phyloP scores from a whole-genome alignment of 2,888 invertebrate genomes.

The Drosophila rubida region DNA sequence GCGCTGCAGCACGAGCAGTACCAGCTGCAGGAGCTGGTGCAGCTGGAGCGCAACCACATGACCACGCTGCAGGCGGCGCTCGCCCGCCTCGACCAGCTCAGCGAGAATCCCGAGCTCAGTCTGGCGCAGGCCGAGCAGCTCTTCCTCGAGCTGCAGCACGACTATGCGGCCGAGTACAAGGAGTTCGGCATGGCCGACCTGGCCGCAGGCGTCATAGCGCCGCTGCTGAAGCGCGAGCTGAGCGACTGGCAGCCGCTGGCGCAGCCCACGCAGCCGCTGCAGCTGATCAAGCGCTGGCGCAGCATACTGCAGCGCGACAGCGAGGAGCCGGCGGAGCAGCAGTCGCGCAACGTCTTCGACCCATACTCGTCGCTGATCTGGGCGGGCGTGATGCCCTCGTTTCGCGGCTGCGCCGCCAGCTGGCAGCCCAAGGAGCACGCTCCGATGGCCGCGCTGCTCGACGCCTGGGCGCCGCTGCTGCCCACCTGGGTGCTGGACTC shows the following conservation, averaged over 20 bases:
- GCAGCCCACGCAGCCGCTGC: constrained; percentile 88
- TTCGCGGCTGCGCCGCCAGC: constrained; percentile 87
- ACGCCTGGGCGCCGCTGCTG: constrained; percentile 92
- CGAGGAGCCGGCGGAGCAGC: constrained; percentile 33
- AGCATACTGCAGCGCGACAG: constrained; percentile 85
- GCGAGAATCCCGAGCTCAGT: constrained; percentile 83
- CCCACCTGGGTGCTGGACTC: constrained; percentile 94
- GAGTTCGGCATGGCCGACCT: constrained; percentile 93
- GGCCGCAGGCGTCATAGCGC: constrained; percentile 93
- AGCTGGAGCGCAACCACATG: constrained; percentile 90
- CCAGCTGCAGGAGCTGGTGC: constrained; percentile 88
- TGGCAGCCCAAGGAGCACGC: constrained; percentile 95
- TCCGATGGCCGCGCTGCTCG: constrained; percentile 91
- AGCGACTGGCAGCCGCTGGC: constrained; percentile 92
- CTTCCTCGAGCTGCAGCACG: constrained; percentile 85
- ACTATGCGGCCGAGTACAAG: constrained; percentile 91
- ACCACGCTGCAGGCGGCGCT: constrained; percentile 90
- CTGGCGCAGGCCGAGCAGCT: constrained; percentile 85
- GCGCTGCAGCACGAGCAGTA: constrained; percentile 92
- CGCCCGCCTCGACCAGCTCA: constrained; percentile 87
- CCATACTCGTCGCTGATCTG: constrained; percentile 94
- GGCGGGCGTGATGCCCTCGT: constrained; percentile 94
- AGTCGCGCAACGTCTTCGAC: constrained; percentile 85
- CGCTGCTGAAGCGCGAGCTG: constrained; percentile 91
- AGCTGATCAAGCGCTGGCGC: constrained; percentile 90